Percentiles rank a stretch among this genome's conserved stretches.
phyloP scores from a whole-genome alignment of 2,113 vertebrate genomes.

The Xiphophorus maculatus region DNA sequence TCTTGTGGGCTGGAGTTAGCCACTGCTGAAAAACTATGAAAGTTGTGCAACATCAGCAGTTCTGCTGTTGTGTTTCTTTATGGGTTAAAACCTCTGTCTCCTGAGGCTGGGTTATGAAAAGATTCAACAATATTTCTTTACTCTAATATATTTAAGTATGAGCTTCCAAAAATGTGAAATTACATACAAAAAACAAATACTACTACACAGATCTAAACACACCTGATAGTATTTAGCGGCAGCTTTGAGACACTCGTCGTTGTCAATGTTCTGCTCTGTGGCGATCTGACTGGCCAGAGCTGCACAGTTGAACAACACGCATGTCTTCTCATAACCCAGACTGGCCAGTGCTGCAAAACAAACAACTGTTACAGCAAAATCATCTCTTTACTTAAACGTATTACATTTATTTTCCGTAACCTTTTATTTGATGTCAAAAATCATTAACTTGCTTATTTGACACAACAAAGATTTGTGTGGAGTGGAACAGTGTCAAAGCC shows the following conservation, averaged over 20 bases:
- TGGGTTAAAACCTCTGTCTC: too few species aligned
- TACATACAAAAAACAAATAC: background rate
- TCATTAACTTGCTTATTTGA: background rate
- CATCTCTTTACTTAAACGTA: background rate
- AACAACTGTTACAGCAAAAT: background rate
- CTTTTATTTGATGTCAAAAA: background rate
- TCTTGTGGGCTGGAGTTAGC: too few species aligned
- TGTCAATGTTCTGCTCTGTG: constrained; percentile 96
- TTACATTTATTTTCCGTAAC: too few species aligned
- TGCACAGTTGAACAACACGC: constrained; percentile 95
- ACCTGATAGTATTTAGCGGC: constrained; percentile 98
- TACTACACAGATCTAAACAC: background rate
- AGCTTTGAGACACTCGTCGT: constrained; percentile 92
- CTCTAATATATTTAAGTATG: background rate
- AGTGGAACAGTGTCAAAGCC: too few species aligned
- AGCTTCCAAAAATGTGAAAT: background rate
- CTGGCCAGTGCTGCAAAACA: constrained; percentile 88
- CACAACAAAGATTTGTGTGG: too few species aligned
- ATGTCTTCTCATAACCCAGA: constrained; percentile 97
- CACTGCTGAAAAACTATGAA: too few species aligned
- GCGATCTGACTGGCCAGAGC: constrained; percentile 97
- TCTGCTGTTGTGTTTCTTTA: too few species aligned
- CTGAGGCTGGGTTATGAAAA: too few species aligned
- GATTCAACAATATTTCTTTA: background rate
- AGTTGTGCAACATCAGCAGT: too few species aligned